Evolutionary conservation across 2,113 vertebrate species (phyloP).

Genomic region (Rhinoderma darwinii): DNA sequence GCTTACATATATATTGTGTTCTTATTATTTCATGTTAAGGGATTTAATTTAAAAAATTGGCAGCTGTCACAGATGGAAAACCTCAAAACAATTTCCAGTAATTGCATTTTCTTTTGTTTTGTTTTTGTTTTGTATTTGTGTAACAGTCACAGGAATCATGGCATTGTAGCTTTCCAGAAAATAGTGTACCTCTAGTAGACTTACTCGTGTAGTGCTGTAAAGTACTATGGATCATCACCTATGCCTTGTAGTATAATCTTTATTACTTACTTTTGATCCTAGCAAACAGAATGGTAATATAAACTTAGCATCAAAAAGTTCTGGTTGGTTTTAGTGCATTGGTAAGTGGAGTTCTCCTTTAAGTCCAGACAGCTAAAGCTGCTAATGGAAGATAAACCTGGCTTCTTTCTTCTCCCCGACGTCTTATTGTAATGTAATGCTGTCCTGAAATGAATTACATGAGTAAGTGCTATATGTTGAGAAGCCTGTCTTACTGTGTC

Average conservation of each 20-base stretch:
- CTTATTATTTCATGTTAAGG: not conserved
- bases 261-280: not conserved
- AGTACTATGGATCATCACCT: not conserved
- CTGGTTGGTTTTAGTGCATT: not conserved
- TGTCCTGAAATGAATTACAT: not conserved
- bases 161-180: not conserved
- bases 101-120: slow-evolving; percentile 6
- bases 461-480: not conserved
- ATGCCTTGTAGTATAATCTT: not conserved
- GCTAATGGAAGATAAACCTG: not conserved
- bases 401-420: not conserved
- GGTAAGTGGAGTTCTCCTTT: not conserved
- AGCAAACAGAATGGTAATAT: not conserved
- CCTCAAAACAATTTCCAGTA: not conserved
- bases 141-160: too few relatives aligned
- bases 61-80: slow-evolving; percentile 13
- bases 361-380: not conserved
- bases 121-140: not conserved
- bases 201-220: not conserved
- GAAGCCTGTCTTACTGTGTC: not conserved
- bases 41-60: not conserved
- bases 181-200: not conserved
- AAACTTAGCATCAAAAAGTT: not conserved
- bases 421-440: not conserved
- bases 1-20: not conserved